These are phyloP conservation scores for Ailuropoda melanoleuca DNA, from an alignment of 2,113 vertebrate species.

Conservation along the genomic window DNA sequence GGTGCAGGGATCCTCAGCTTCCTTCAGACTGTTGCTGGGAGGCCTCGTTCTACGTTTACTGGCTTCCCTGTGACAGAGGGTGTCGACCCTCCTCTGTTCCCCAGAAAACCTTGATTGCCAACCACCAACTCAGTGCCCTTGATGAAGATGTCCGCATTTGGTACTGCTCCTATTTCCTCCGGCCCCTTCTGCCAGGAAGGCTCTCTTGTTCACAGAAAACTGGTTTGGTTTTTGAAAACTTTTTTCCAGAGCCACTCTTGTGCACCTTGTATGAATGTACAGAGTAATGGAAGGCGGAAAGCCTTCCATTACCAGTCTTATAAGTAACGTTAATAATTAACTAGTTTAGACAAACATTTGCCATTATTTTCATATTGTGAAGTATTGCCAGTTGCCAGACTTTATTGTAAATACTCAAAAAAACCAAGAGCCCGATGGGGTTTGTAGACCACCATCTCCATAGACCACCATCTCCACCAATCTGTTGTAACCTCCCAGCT, in stretches of 20 bases:
- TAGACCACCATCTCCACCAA: not conserved
- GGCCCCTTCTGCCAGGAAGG: not conserved
- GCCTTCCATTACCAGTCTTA: not conserved
- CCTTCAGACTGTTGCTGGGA: not conserved
- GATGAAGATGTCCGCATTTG: accelerated
- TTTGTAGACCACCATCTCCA: not conserved
- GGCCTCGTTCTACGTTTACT: not conserved
- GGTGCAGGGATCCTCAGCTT: not conserved
- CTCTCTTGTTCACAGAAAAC: not conserved
- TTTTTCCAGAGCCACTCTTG: not conserved
- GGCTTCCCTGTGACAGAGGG: not conserved
- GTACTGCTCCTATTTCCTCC: not conserved
- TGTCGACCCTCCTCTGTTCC: not conserved
- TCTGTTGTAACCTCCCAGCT: no score
- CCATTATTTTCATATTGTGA: not conserved
- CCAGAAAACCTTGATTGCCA: not conserved
- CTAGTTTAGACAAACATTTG: not conserved
- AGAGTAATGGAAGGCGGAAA: not conserved
- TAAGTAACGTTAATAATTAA: not conserved
- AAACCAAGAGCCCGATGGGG: not conserved
- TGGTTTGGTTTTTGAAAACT: not conserved
- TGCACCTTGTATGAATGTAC: not conserved
- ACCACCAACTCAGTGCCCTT: not conserved
- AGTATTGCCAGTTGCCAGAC: not conserved
- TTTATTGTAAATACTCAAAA: not conserved